These are phyloP conservation scores for Caenorhabditis afra DNA, from an alignment of 2,888 invertebrate species.

Conservation along the genomic window DNA sequence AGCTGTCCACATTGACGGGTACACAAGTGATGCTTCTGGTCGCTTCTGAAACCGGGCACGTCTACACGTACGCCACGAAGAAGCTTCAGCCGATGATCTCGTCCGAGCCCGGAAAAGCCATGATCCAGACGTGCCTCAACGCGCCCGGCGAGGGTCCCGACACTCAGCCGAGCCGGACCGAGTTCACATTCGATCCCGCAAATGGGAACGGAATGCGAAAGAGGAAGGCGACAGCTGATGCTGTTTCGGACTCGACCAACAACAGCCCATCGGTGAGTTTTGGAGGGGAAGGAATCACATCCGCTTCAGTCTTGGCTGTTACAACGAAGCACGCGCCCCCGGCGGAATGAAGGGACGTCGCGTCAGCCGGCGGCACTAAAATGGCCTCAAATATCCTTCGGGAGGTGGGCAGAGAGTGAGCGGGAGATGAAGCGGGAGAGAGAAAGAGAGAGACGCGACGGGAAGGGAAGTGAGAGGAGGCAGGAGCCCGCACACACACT, in stretches of 20 bases:
- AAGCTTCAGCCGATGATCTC: conserved; percentile 98
- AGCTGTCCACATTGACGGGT: conserved; percentile 97
- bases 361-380: conserved; percentile 57
- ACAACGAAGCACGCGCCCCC: conserved; percentile 23
- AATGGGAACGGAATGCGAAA: conserved; percentile 68
- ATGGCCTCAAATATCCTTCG: conserved; percentile 57
- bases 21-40: conserved; percentile 99
- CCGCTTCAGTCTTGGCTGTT: conserved; percentile 31
- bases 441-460: conserved; percentile 14
- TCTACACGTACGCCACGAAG: conserved; percentile 98
- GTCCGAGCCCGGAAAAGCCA: conserved; percentile 91
- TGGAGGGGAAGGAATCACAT: background rate
- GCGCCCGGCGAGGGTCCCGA: conserved; percentile 84
- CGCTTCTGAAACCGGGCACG: conserved; percentile 92
- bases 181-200: conserved; percentile 78
- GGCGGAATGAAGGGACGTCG: conserved; percentile 8
- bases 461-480: conserved; percentile 16
- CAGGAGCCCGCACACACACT: conserved; percentile 10
- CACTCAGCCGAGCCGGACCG: conserved; percentile 68
- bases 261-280: conserved; percentile 62
- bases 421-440: conserved; percentile 8
- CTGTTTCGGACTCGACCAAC: conserved; percentile 48
- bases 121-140: conserved; percentile 98
- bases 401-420: background rate
- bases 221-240: conserved; percentile 64